Evolutionary conservation across 2,113 vertebrate genomes (phyloP), one percentile per base, ranked within the genome.

Genomic region (Natator depressus): DNA sequence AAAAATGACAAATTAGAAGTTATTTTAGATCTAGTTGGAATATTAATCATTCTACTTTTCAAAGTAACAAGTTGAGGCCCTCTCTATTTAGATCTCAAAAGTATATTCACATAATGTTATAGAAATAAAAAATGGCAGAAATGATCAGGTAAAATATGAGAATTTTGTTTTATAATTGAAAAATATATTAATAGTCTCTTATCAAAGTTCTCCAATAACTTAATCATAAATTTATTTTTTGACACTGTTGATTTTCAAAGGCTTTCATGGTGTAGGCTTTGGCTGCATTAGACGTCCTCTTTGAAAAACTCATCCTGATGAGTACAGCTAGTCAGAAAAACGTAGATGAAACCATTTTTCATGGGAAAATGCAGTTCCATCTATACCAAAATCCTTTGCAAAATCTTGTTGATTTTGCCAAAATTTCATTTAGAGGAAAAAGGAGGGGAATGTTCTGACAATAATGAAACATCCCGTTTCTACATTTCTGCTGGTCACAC

Each of bases 31-130:
- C 75, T 49, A 76, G 88, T 3, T 87, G 55, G 94, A 95, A 94
- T 96, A 96, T 94, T 96, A 96, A 97, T 85, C 59, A 85, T 31
- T 53, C 42, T n/a, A 29, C 27, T 89, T 97, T 91, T 62, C 75
- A 0, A 85, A 85, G 84, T 62, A 96, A 59, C 79, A 59, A 83
- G 50, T 24, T 16, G 5, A 96, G 92, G 20, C 42, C 20, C 42
- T 91, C 89, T 91, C 54, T 83, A 80, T 29, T 82, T 14, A 82
- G 24, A 55, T 93, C 85, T 57, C 42, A n/a, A 95, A 95, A 91
- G 81, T 81, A 94, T 31, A 54, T 42, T 80, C 50, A 88, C 46
- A 82, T 80, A 92, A 95, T 69, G 90, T 83, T 53, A 69, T 69
- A 69, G 62, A 69, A 69, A n/a, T n/a, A 89, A 83, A 84, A 35